Evolutionary conservation across 2,797 vertebrate genomes (phyloP).

Genomic region (Furcifer pardalis): DNA sequence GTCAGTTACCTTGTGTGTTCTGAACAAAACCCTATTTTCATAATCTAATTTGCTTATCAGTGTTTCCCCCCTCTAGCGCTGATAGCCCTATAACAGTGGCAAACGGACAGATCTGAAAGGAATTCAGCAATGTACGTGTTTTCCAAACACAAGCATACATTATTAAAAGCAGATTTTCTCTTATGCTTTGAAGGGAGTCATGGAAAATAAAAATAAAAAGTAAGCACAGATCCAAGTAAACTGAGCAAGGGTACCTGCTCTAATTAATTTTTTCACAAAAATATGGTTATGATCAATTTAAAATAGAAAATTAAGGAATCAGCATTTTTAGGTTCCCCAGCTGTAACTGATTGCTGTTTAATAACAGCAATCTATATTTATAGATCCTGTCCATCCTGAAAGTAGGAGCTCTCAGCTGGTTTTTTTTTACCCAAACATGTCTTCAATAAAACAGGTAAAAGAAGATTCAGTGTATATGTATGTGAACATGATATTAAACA

Average conservation of each 20-base stretch:
- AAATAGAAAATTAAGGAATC: not conserved
- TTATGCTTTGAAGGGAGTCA: not conserved
- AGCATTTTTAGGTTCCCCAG: not conserved
- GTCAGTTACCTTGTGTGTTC: slow-evolving; percentile 8
- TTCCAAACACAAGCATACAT: slow-evolving; percentile 19
- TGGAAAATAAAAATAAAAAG: not conserved
- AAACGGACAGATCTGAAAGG: slow-evolving; percentile 11
- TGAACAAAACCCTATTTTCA: slow-evolving; percentile 31
- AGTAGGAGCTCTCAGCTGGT: not conserved
- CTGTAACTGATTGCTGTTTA: not conserved
- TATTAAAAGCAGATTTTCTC: slow-evolving; percentile 5
- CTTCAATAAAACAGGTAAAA: not conserved
- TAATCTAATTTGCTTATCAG: fast-evolving
- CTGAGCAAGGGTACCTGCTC: not conserved
- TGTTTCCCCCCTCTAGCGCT: slow-evolving; percentile 2
- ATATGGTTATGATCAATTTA: not conserved
- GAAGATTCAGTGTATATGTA: not conserved
- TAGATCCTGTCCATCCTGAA: not conserved
- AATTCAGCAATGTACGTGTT: not conserved
- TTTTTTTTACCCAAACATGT: not conserved
- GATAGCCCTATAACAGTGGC: not conserved
- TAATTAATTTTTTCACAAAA: not conserved
- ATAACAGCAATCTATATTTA: not conserved
- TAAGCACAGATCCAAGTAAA: slow-evolving; percentile 26
- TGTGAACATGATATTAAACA: not conserved